phyloP scores from a whole-genome alignment of 2,113 vertebrate genomes.

The Rhynchomys soricoides region DNA sequence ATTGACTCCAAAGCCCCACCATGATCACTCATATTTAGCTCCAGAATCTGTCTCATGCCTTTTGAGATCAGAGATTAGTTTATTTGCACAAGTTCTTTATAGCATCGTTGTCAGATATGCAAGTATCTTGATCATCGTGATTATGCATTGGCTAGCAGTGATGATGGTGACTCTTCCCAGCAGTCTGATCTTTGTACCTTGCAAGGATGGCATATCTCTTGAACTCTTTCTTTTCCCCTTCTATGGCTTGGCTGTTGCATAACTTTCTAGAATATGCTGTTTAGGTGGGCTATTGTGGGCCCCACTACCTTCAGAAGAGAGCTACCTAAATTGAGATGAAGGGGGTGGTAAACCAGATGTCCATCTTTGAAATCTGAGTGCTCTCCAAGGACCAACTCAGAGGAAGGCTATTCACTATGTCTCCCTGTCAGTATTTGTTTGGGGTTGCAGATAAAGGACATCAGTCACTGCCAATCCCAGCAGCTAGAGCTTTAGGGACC shows the following conservation, averaged over 20 bases:
- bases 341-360: neutral
- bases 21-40: neutral
- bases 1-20: too few species aligned
- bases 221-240: neutral
- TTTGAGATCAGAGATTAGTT: neutral
- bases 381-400: neutral
- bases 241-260: neutral
- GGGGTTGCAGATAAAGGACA: neutral
- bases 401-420: neutral
- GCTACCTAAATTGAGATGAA: neutral
- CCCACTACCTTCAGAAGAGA: neutral
- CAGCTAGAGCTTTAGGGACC: neutral
- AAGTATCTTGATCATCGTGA: neutral
- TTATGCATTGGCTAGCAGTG: neutral
- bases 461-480: neutral
- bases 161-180: neutral
- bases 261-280: neutral
- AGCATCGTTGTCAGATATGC: neutral
- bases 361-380: constrained; percentile 17
- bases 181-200: neutral
- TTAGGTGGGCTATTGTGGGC: neutral
- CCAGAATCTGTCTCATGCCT: neutral
- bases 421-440: neutral
- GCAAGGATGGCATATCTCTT: neutral
- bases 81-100: neutral